Evolutionary conservation across 37 sponge, comb jelly and placozoan species (phyloP).

Genomic region (Beroe ovata): DNA sequence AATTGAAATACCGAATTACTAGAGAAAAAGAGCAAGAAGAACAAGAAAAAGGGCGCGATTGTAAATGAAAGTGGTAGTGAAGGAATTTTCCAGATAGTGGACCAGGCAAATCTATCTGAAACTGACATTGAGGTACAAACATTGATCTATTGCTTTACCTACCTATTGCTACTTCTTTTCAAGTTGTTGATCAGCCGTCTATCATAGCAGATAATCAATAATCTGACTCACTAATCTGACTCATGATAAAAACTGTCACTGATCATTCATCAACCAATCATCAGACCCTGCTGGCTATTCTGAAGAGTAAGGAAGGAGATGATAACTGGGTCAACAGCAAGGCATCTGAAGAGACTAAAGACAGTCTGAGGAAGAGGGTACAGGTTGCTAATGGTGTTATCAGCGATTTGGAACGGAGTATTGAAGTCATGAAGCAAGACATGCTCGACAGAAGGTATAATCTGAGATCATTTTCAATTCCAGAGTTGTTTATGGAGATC

Average conservation of each 20-base stretch:
- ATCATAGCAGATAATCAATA: no score
- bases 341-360: slow-evolving; percentile 17
- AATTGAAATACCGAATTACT: no score
- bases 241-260: no score
- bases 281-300: slow-evolving; percentile 51
- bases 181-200: not conserved
- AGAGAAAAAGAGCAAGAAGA: slow-evolving; percentile 36
- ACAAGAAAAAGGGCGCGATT: not conserved
- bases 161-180: not conserved
- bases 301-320: slow-evolving; percentile 49
- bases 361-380: slow-evolving; percentile 47
- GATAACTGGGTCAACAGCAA: slow-evolving; percentile 53
- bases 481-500: no score
- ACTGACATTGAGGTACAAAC: slow-evolving; percentile 26
- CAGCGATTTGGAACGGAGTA: slow-evolving; percentile 9
- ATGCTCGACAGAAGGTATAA: slow-evolving; percentile 18
- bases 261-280: no score
- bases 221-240: no score
- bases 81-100: slow-evolving; percentile 49
- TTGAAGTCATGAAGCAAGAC: slow-evolving; percentile 9
- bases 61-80: not conserved
- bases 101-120: slow-evolving; percentile 29
- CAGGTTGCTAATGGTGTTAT: slow-evolving; percentile 33
- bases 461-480: no score
- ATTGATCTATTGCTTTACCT: not conserved